Percentiles rank a stretch among this genome's conserved stretches.
Conservation (phyloP, 2,888 invertebrate species). For the Melieria picta region DNA sequence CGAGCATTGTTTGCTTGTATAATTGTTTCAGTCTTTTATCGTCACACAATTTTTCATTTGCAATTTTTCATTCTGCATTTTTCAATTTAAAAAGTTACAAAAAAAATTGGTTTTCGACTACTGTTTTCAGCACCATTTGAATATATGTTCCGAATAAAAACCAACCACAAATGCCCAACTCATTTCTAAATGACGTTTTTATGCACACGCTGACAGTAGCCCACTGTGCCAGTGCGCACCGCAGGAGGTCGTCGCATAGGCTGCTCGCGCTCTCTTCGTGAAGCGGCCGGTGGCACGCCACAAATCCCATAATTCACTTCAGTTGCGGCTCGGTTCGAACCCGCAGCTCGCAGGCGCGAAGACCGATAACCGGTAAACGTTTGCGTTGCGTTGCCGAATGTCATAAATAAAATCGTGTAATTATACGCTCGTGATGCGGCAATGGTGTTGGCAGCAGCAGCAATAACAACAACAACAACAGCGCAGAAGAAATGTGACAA, state of each 20-base stretch:
- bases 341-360: too few species aligned
- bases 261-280: not conserved
- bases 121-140: constrained; percentile 7
- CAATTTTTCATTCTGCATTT: not conserved
- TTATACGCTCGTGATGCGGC: constrained; percentile 4
- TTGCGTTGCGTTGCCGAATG: not conserved
- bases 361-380: too few species aligned
- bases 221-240: constrained; percentile 21
- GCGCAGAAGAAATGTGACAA: not conserved
- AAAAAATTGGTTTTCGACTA: not conserved
- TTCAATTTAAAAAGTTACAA: not conserved
- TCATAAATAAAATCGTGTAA: not conserved
- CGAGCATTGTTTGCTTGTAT: too few species aligned
- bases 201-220: constrained; percentile 33
- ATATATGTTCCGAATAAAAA: constrained; percentile 15
- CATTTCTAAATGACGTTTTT: constrained; percentile 16
- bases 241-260: not conserved
- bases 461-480: not conserved
- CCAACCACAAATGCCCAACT: constrained; percentile 21
- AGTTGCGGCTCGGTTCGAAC: too few species aligned
- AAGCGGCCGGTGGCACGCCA: too few species aligned
- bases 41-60: not conserved
- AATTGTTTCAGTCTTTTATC: too few species aligned
- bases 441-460: not conserved
- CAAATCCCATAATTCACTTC: too few species aligned